Percentiles rank a stretch among this genome's conserved stretches.
phyloP scores from a whole-genome alignment of 2,113 vertebrate genomes.

The Laterallus jamaicensis region DNA sequence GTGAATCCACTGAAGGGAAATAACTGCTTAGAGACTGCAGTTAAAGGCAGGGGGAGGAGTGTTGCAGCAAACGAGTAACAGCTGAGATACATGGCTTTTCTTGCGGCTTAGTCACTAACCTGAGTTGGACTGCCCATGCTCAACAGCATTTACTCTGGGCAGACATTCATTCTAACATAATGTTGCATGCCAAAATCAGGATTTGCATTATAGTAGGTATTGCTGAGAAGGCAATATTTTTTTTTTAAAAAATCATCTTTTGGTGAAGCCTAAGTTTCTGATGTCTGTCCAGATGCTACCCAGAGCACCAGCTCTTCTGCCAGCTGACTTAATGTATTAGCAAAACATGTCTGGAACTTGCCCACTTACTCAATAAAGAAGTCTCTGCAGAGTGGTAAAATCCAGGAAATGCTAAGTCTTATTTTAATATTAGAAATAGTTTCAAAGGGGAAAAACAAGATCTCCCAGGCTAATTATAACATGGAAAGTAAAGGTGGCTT shows the following conservation, averaged over 20 bases:
- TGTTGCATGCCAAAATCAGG: not conserved
- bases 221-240: not conserved
- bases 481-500: not conserved
- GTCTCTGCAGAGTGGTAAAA: not conserved
- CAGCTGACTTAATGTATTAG: not conserved
- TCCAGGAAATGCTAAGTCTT: constrained; percentile 9
- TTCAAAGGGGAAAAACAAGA: not conserved
- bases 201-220: not conserved
- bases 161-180: not conserved
- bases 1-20: not conserved
- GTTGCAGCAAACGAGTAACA: not conserved
- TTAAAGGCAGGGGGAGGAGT: not conserved
- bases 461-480: not conserved
- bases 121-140: not conserved
- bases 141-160: not conserved
- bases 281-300: not conserved
- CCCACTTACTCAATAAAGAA: not conserved
- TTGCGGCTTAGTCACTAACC: not conserved
- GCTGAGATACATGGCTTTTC: not conserved
- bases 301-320: not conserved
- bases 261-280: not conserved
- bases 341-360: not conserved
- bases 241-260: not conserved
- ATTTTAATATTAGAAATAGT: not conserved
- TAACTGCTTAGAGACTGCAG: not conserved